Evolutionary conservation across 2,888 invertebrate genomes (phyloP).

Genomic region (Asteroscopus sphinx): DNA sequence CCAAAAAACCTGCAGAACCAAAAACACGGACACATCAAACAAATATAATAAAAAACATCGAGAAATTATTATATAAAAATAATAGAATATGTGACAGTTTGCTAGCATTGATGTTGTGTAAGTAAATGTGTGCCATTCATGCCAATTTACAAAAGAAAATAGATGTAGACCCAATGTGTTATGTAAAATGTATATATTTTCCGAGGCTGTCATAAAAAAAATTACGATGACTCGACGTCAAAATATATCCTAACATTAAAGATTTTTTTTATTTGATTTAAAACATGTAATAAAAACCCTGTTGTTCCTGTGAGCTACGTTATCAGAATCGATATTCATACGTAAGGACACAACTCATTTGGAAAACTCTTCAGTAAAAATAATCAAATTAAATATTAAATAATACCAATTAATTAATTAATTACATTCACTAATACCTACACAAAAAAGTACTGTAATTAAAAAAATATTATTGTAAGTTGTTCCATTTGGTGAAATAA

Average conservation of each 20-base stretch:
- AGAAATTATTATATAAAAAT: slow-evolving; percentile 55
- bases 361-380: too few relatives aligned
- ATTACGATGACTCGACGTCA: neutral
- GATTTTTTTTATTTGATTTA: neutral
- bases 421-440: too few relatives aligned
- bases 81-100: slow-evolving; percentile 62
- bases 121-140: slow-evolving; percentile 69
- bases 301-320: too few relatives aligned
- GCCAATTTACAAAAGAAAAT: slow-evolving; percentile 65
- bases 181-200: slow-evolving; percentile 69
- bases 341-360: too few relatives aligned
- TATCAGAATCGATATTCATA: too few relatives aligned
- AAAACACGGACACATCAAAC: slow-evolving; percentile 57
- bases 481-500: too few relatives aligned
- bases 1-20: slow-evolving; percentile 49
- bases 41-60: slow-evolving; percentile 51
- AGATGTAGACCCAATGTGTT: slow-evolving; percentile 84
- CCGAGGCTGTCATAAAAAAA: slow-evolving; percentile 24
- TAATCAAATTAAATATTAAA: too few relatives aligned
- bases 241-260: too few relatives aligned
- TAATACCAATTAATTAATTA: too few relatives aligned
- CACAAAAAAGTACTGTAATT: too few relatives aligned
- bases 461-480: too few relatives aligned
- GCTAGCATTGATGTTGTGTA: slow-evolving; percentile 64
- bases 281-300: too few relatives aligned